phyloP scores from a whole-genome alignment of 1,140 invertebrate genomes.

The Bombus pyrosoma region DNA sequence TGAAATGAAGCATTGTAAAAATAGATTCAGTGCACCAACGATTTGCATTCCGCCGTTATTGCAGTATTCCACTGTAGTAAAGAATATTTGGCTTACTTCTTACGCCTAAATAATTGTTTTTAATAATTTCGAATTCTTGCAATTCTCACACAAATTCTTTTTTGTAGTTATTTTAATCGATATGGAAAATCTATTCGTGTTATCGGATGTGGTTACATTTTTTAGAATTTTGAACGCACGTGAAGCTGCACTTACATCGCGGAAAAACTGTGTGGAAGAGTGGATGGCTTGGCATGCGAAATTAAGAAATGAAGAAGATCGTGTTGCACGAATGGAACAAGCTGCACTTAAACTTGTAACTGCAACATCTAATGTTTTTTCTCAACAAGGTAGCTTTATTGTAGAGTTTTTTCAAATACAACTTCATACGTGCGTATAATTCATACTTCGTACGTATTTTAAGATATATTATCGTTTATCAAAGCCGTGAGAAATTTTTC shows the following conservation, averaged over 20 bases:
- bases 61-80: conserved; percentile 25
- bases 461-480: too few relatives aligned
- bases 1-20: conserved; percentile 76
- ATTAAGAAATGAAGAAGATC: conserved; percentile 78
- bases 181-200: conserved; percentile 2
- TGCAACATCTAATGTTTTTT: conserved; percentile 76
- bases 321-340: conserved; percentile 80
- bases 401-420: neutral
- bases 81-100: neutral
- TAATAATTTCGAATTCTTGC: neutral
- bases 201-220: conserved; percentile 21
- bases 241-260: conserved; percentile 77
- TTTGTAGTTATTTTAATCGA: neutral
- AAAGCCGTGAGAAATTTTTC: too few relatives aligned
- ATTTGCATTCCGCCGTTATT: conserved; percentile 65
- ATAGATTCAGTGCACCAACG: conserved; percentile 73
- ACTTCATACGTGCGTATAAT: neutral
- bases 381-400: conserved; percentile 74
- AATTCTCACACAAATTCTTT: neutral
- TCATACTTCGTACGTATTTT: too few relatives aligned
- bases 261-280: conserved; percentile 80
- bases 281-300: conserved; percentile 81
- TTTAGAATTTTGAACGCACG: conserved; percentile 79
- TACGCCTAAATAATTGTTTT: neutral
- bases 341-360: conserved; percentile 78